phyloP scores from a whole-genome alignment of 1,140 invertebrate genomes.

The Battus philenor region DNA sequence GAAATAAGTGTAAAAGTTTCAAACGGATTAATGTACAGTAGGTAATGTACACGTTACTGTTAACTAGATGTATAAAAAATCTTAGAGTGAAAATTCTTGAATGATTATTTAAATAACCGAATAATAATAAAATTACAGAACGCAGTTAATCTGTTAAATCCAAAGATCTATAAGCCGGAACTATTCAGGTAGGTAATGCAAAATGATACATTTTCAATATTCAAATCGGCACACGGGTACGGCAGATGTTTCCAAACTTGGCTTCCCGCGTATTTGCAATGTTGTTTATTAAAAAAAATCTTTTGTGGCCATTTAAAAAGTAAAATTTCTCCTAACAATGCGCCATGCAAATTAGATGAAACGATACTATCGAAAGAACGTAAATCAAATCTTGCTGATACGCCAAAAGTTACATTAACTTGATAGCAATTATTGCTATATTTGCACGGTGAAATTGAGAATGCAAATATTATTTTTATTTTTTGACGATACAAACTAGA shows the following conservation, averaged over 20 bases:
- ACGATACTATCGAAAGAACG: conserved; percentile 25
- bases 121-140: too few relatives aligned
- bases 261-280: conserved; percentile 54
- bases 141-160: too few relatives aligned
- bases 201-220: conserved; percentile 33
- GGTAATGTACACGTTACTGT: too few relatives aligned
- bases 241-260: conserved; percentile 67
- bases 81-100: too few relatives aligned
- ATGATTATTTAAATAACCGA: too few relatives aligned
- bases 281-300: conserved; percentile 73
- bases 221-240: conserved; percentile 42
- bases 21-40: too few relatives aligned
- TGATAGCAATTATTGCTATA: conserved; percentile 23
- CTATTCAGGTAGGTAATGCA: conserved; percentile 13
- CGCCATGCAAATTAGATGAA: conserved; percentile 70
- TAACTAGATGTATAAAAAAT: too few relatives aligned
- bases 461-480: conserved; percentile 64
- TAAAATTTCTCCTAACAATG: conserved; percentile 65
- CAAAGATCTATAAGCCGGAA: too few relatives aligned
- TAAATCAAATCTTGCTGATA: conserved; percentile 26
- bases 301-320: conserved; percentile 71
- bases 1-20: too few relatives aligned
- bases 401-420: conserved; percentile 35
- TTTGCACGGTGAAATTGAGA: conserved; percentile 28
- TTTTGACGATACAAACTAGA: conserved; percentile 12